Evolutionary conservation across 2,113 vertebrate genomes (phyloP).

Genomic region (Misgurnus anguillicaudatus): DNA sequence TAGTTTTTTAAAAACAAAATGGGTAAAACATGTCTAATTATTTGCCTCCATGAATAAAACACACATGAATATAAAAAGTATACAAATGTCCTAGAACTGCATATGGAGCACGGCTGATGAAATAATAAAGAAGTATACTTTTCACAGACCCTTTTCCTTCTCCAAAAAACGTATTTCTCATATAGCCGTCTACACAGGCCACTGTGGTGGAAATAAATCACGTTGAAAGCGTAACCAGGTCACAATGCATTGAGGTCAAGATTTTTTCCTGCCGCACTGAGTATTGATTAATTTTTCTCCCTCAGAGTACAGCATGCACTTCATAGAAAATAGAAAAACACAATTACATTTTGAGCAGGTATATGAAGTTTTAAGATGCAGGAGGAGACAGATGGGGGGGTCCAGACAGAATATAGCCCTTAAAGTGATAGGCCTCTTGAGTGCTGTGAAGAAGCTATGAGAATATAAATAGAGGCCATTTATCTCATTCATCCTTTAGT

Average conservation of each 20-base stretch:
- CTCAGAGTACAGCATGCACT: slow-evolving; percentile 26
- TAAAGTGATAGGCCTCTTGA: slow-evolving; percentile 49
- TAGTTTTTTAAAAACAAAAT: background rate
- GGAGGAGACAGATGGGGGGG: slow-evolving; percentile 41
- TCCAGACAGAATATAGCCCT: slow-evolving; percentile 35
- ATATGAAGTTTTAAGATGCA: slow-evolving; percentile 44
- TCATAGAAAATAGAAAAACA: slow-evolving; percentile 47
- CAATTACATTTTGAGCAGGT: slow-evolving; percentile 51
- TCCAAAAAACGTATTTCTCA: background rate
- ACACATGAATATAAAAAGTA: slow-evolving; percentile 3
- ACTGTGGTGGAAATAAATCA: slow-evolving; percentile 46
- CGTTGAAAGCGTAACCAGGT: slow-evolving; percentile 32
- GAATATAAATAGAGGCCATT: slow-evolving; percentile 62
- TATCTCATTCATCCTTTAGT: slow-evolving; percentile 54
- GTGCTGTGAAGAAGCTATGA: slow-evolving; percentile 43
- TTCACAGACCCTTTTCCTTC: background rate
- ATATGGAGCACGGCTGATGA: background rate
- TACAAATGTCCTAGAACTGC: slow-evolving; percentile 16
- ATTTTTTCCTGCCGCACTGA: slow-evolving; percentile 25
- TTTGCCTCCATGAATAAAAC: background rate
- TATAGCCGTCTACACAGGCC: background rate
- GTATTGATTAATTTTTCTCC: slow-evolving; percentile 41
- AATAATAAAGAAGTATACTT: slow-evolving; percentile 22
- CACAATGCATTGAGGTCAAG: slow-evolving; percentile 33
- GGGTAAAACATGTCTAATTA: background rate